phyloP scores from a whole-genome alignment of 1,140 invertebrate genomes.

The Trachelipus rathkii region DNA sequence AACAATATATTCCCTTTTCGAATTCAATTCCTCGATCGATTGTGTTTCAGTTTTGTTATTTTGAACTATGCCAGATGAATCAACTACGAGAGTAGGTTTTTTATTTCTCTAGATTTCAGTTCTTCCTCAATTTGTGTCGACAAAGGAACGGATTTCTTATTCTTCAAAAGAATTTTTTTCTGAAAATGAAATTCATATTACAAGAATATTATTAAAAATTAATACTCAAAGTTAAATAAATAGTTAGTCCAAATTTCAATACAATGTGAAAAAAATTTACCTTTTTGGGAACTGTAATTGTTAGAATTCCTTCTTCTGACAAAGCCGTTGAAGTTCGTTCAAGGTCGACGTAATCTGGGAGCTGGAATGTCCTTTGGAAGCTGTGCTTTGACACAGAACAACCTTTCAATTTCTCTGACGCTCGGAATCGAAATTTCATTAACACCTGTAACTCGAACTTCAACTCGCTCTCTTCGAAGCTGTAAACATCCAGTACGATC shows the following conservation, averaged over 20 bases:
- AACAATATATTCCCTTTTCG: conserved; percentile 19
- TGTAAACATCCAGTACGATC: conserved; percentile 30
- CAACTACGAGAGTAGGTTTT: background rate
- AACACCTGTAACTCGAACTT: conserved; percentile 22
- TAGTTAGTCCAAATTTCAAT: background rate
- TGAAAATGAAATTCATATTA: background rate
- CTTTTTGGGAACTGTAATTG: conserved; percentile 28
- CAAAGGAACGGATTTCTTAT: background rate
- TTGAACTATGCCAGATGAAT: background rate
- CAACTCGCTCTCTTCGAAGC: conserved; percentile 27
- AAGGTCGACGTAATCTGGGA: conserved; percentile 20
- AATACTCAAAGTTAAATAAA: background rate
- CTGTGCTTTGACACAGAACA: conserved; percentile 17
- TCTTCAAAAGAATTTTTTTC: background rate
- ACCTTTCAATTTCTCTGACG: conserved; percentile 8
- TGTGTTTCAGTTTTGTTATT: background rate
- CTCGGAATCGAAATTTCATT: conserved; percentile 26
- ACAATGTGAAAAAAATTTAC: background rate
- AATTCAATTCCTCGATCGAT: background rate
- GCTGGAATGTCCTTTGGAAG: conserved; percentile 24
- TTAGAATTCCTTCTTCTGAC: conserved; percentile 31
- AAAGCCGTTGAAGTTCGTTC: conserved; percentile 16
- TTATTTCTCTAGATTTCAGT: background rate
- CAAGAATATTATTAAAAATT: background rate
- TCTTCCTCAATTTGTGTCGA: background rate